Base-by-base conservation (phyloP, 2,113 vertebrate species). In the Rafetus swinhoei region DNA sequence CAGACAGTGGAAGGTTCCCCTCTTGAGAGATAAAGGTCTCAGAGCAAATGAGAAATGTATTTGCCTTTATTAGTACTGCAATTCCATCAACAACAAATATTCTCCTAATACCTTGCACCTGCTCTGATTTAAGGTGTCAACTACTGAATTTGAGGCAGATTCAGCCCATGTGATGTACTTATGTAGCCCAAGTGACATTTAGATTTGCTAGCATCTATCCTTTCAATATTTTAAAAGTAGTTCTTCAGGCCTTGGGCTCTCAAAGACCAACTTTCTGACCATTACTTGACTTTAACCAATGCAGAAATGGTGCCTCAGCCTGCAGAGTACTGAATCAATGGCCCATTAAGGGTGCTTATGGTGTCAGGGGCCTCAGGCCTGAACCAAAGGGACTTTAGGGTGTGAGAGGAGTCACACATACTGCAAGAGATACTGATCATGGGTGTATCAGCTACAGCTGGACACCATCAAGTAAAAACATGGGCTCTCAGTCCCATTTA, bases 231-330 rank as follows among this genome's bases (percentile, higher is more conserved):
- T 82, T 91, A 35, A 7, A 16, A 76, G 3, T 0, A 0, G 9
- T 27, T 16, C 62, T 62, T 60, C 14, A 59, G 57, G 19, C 24
- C 84, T 79, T 92, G 18, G 79, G 11, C 1, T 81, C 86, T 85
- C 85, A 79, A 55, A 84, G 82, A 18, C 16, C 82, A 88, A 1
- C n/a, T 65, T 94, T 96, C 77, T n/a, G 83, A 90, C 87, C 72
- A 53, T n/a, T 57, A 60, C 90, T 87, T 65, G 24, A 59, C 14
- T 82, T 62, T 55, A 27, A 57, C 60, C 6, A 29, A 65, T 65
- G 27, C 27, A 32, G 60, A 15, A 32, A 65, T 65, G 29, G 60
- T 65, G 27, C 60, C 27, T 32, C 13, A 16, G 60, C 29, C 60
- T 59, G 57, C 57, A 59, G 24, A 59, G 10, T 22, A 5, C 24